These are phyloP conservation scores for Toxotes lorentzi DNA, from an alignment of 2,797 vertebrate species.

Conservation along the genomic window DNA sequence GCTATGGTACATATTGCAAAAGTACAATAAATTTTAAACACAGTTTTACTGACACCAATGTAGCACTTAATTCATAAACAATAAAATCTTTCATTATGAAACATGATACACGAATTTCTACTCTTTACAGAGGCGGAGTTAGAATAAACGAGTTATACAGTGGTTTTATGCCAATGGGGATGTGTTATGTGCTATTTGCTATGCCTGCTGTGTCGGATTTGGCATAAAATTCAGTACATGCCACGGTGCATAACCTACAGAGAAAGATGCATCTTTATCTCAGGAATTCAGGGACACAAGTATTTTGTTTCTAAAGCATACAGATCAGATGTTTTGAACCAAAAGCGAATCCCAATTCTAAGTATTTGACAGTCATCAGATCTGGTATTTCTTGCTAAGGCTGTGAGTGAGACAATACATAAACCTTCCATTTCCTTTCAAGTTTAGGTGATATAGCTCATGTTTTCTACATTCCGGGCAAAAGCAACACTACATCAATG, in stretches of 20 bases:
- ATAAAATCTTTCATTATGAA: background rate
- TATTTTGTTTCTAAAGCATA: background rate
- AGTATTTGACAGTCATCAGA: background rate
- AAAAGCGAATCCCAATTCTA: conserved; percentile 4
- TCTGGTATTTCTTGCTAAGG: background rate
- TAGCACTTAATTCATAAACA: background rate
- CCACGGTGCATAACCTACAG: background rate
- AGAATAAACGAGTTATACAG: background rate
- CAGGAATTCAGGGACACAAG: background rate
- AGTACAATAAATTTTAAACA: background rate
- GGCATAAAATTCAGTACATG: background rate
- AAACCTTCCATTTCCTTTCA: background rate
- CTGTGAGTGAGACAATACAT: background rate
- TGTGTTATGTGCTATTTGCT: background rate
- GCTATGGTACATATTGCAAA: background rate
- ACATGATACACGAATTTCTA: background rate
- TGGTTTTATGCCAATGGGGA: background rate
- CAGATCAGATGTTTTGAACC: background rate
- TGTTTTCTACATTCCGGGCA: background rate
- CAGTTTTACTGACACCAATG: background rate
- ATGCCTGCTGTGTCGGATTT: background rate
- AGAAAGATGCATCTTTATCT: background rate
- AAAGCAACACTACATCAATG: conserved; percentile 3
- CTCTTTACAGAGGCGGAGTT: background rate
- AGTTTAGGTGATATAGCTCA: background rate